Conservation (phyloP, 2,888 invertebrate genomes). For the Cactoblastis cactorum region DNA sequence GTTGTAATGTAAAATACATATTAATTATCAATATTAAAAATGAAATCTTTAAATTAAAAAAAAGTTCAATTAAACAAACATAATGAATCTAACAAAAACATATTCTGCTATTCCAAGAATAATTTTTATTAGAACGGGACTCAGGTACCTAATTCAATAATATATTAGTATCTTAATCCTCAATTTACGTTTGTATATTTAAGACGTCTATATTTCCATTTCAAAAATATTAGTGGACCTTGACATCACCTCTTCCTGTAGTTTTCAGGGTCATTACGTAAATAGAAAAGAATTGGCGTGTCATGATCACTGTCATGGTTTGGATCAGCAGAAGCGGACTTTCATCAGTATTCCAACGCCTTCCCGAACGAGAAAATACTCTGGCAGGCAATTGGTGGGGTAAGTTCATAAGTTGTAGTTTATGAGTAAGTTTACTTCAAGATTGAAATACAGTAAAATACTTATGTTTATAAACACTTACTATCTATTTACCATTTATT, state of each 20-base stretch:
- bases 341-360: constrained; percentile 59
- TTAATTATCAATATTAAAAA: background rate
- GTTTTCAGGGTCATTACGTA: constrained; percentile 77
- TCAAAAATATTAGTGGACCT: background rate
- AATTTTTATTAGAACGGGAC: constrained; percentile 32
- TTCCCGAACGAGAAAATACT: constrained; percentile 81
- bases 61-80: constrained; percentile 14
- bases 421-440: too few relatives aligned
- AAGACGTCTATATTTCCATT: background rate
- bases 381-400: constrained; percentile 88
- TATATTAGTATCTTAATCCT: background rate
- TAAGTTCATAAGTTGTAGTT: too few relatives aligned
- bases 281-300: constrained; percentile 50
- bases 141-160: constrained; percentile 31
- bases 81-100: constrained; percentile 47
- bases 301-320: constrained; percentile 55
- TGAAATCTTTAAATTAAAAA: background rate
- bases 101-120: constrained; percentile 29
- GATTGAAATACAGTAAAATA: background rate
- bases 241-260: constrained; percentile 33
- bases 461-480: too few relatives aligned
- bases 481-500: too few relatives aligned
- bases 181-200: background rate
- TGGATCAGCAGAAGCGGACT: constrained; percentile 44
- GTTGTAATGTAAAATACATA: background rate